Percentiles rank a stretch among this genome's conserved stretches.
Conservation (phyloP, 23 tunicate species). For the Clavelina lepadiformis region DNA sequence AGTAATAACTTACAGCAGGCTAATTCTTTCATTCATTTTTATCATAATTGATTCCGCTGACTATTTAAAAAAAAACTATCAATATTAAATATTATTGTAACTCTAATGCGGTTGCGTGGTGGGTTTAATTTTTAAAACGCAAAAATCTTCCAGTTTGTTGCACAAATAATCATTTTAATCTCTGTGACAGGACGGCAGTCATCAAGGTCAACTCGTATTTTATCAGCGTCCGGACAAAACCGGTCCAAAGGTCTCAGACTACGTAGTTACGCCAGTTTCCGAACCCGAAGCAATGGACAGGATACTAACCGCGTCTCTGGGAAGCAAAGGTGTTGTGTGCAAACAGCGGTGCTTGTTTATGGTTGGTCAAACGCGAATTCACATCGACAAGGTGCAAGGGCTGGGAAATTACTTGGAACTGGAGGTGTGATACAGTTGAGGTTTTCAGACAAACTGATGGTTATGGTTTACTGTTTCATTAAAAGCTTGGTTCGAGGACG, state of each 20-base stretch:
- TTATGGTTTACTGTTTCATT: no score
- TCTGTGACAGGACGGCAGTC: neutral
- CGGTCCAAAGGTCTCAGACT: slow-evolving; percentile 83
- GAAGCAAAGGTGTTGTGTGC: slow-evolving; percentile 57
- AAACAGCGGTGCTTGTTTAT: slow-evolving; percentile 63
- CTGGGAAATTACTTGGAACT: slow-evolving; percentile 87
- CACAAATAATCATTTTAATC: neutral
- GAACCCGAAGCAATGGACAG: slow-evolving; percentile 40
- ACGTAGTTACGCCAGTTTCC: slow-evolving; percentile 14
- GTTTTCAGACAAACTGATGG: no score
- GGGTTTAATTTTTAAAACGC: no score
- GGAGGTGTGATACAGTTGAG: slow-evolving; percentile 47
- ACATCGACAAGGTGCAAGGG: slow-evolving; percentile 67
- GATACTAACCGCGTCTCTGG: slow-evolving; percentile 24
- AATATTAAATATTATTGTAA: no score
- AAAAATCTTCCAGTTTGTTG: no score
- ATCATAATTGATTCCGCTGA: no score
- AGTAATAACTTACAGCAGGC: no score
- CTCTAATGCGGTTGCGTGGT: no score
- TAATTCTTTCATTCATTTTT: no score
- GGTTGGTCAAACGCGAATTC: slow-evolving; percentile 81
- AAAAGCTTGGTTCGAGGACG: no score
- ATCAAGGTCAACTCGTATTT: slow-evolving; percentile 43
- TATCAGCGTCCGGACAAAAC: slow-evolving; percentile 61
- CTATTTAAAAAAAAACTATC: no score